These are phyloP conservation scores for Reinhardtius hippoglossoides DNA, from an alignment of 2,113 vertebrate species.

Conservation along the genomic window DNA sequence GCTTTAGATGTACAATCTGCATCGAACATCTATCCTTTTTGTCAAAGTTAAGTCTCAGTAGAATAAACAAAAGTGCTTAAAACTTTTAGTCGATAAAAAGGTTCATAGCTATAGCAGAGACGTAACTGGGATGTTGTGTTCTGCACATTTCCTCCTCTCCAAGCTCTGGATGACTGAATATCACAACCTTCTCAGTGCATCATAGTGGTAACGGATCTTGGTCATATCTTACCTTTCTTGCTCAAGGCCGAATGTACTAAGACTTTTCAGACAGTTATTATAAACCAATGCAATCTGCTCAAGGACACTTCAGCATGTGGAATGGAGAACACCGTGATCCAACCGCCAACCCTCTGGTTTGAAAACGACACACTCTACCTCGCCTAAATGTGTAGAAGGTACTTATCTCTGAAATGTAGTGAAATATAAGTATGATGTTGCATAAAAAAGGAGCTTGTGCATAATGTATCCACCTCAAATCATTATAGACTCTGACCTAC, in stretches of 20 bases:
- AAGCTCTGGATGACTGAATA: neutral
- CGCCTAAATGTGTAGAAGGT: no score
- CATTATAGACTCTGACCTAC: neutral
- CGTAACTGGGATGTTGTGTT: no score
- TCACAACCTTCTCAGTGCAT: neutral
- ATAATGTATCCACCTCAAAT: neutral
- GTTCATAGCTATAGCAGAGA: no score
- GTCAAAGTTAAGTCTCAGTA: neutral
- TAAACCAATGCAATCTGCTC: no score
- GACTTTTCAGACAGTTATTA: no score
- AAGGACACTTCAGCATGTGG: no score
- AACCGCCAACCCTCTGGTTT: no score
- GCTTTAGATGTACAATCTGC: neutral
- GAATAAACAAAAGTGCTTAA: neutral
- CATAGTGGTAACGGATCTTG: neutral
- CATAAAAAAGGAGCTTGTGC: neutral
- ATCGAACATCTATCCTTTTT: constrained; percentile 4
- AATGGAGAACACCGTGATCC: no score
- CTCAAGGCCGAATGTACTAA: no score
- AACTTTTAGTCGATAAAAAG: no score
- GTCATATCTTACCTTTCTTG: neutral
- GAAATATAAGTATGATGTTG: neutral
- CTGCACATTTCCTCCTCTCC: neutral
- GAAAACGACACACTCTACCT: no score
- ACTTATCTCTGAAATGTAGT: neutral